These are phyloP conservation scores for Chloroclysta siterata DNA, from an alignment of 2,888 invertebrate species.

Conservation along the genomic window DNA sequence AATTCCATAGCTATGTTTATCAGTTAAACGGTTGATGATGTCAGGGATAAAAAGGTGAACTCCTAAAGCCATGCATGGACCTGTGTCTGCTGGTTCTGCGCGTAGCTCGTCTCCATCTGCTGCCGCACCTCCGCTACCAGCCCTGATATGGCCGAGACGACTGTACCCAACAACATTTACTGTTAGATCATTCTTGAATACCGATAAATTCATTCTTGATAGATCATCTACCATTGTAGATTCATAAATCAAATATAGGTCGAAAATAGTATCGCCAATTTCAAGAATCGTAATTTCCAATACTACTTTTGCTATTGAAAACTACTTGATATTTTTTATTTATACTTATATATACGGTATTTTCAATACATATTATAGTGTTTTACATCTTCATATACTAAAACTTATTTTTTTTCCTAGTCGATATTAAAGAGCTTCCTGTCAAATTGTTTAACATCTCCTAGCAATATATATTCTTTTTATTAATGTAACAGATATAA, in stretches of 20 bases:
- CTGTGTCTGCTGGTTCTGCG: slow-evolving; percentile 80
- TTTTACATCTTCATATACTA: no score
- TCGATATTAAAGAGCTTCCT: no score
- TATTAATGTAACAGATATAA: background rate
- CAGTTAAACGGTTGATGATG: background rate
- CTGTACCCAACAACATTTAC: slow-evolving; percentile 77
- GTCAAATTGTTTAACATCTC: background rate
- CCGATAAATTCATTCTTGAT: background rate
- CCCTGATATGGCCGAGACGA: slow-evolving; percentile 92
- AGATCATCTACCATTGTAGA: background rate
- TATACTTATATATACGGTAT: no score
- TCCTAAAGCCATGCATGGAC: slow-evolving; percentile 73
- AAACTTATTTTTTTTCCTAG: no score
- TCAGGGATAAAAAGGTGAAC: slow-evolving; percentile 14
- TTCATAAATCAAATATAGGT: no score
- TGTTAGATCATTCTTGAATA: slow-evolving; percentile 42
- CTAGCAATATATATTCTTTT: background rate
- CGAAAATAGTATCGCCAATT: background rate
- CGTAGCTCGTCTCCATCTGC: slow-evolving; percentile 86
- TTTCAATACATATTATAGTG: no score
- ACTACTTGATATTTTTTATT: no score
- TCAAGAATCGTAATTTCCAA: background rate
- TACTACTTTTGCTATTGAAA: no score
- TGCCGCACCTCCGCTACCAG: slow-evolving; percentile 92
- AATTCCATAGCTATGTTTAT: background rate